Evolutionary conservation across 2,888 invertebrate species (phyloP), one percentile per base, ranked within the genome.

Genomic region (Acanthosepion lycidas): DNA sequence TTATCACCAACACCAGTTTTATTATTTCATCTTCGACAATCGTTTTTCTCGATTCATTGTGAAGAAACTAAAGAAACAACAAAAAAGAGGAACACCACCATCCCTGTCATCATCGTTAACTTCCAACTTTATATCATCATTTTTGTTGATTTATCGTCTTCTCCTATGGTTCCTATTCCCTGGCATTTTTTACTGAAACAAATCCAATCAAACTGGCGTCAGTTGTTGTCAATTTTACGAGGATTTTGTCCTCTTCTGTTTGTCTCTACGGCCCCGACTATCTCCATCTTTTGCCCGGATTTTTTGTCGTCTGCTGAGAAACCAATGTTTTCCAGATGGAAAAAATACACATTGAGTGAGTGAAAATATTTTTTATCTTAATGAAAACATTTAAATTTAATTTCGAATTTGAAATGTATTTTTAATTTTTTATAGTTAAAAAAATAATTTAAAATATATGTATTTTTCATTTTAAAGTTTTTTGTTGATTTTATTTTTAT

Each of bases 271-370:
- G 12, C 15, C n/a, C n/a, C 9, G n/a, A n/a, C n/a, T 78, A 4
- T n/a, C 78, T 33, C 12, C 33, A 78, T n/a, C 78, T 78, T 33
- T 78, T 78, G 33, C 78, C 78, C 78, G 78, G 78, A 78, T 78
- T 78, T 15, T 15, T 78, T 33, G 12, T 33, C n/a, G n/a, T 78
- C 78, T 9, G 9, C 78, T 33, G 78, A 78, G n/a, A 78, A n/a
- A 78, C 15, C n/a, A n/a, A 78, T 78, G 78, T 78, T 78, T n/a
- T 78, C 78, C 78, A 78, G 78, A 33, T 78, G 78, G 78, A 78
- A 78, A 78, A 78, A 78, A 78, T 78, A 78, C 78, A 78, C 78
- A n/a, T 78, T 78, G n/a, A 78, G 78, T 78, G 78, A 78, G 78
- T 78, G 6, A 5, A 78, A 33, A 78, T 33, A 78, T 33, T n/a